Percentiles rank a stretch among this genome's conserved stretches.
These are phyloP conservation scores for Amiota communis DNA, from an alignment of 2,888 invertebrate genomes.

Conservation along the genomic window DNA sequence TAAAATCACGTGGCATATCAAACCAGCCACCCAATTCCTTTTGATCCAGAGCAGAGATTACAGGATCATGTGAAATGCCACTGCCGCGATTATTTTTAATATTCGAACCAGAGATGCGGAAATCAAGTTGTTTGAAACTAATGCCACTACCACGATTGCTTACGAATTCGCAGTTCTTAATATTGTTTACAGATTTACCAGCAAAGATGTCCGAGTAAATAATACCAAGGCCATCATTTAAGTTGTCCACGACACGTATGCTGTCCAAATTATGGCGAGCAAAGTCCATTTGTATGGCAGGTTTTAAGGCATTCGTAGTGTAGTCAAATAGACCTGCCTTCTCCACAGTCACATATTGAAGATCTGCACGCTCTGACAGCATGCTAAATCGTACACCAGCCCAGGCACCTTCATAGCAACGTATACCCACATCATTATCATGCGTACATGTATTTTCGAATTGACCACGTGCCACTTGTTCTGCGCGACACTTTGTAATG, in stretches of 20 bases:
- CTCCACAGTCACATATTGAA: constrained; percentile 91
- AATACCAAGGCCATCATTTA: constrained; percentile 94
- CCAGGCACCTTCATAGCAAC: constrained; percentile 94
- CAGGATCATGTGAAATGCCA: constrained; percentile 94
- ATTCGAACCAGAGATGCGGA: constrained; percentile 83
- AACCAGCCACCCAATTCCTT: constrained; percentile 96
- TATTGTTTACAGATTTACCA: constrained; percentile 85
- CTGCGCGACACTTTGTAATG: constrained; percentile 88
- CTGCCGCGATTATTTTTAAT: constrained; percentile 89
- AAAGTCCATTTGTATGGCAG: constrained; percentile 91
- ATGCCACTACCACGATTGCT: constrained; percentile 91
- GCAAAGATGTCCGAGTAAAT: constrained; percentile 95
- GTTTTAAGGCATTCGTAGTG: constrained; percentile 88
- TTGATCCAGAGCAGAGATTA: constrained; percentile 86
- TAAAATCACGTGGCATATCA: constrained; percentile 79
- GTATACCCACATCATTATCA: constrained; percentile 89
- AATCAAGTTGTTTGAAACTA: constrained; percentile 89
- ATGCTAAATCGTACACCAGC: constrained; percentile 93
- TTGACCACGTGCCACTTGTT: constrained; percentile 77
- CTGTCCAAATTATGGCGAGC: constrained; percentile 87
- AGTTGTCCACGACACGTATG: constrained; percentile 86
- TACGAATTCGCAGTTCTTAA: constrained; percentile 88
- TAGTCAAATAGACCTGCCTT: constrained; percentile 96
- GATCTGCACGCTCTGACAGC: constrained; percentile 87
- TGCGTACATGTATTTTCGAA: constrained; percentile 93